Percentiles rank a stretch among this genome's conserved stretches.
These are phyloP conservation scores for Corythoichthys haematopterus DNA, from an alignment of 2,113 vertebrate species.

Conservation along the genomic window DNA sequence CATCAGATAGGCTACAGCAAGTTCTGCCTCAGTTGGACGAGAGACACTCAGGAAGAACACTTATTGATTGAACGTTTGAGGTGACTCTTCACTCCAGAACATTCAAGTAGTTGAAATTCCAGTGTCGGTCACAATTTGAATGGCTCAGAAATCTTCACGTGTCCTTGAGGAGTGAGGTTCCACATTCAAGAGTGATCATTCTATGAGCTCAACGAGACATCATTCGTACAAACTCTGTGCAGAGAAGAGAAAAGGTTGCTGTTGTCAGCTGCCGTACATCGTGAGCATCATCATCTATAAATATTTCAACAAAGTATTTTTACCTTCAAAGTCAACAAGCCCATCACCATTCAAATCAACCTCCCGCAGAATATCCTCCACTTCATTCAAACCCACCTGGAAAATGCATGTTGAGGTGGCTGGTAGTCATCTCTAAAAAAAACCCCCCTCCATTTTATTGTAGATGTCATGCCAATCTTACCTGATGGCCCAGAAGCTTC, in stretches of 20 bases:
- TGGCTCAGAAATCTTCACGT: conserved; percentile 58
- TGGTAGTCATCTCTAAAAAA: not conserved
- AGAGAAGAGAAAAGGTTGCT: conserved; percentile 14
- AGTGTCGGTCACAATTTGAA: conserved; percentile 52
- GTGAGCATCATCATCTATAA: not conserved
- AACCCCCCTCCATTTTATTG: not conserved
- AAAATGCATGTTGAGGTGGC: conserved; percentile 4
- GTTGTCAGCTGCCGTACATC: not conserved
- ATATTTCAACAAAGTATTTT: conserved; percentile 23
- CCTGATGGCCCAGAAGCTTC: conserved; percentile 88
- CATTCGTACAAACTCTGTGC: conserved; percentile 92
- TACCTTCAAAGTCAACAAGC: conserved; percentile 96
- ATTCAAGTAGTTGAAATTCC: conserved; percentile 54
- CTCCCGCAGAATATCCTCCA: conserved; percentile 93
- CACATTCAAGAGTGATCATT: conserved; percentile 48
- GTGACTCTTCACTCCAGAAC: conserved; percentile 44
- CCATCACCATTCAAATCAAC: conserved; percentile 96
- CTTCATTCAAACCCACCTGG: conserved; percentile 88
- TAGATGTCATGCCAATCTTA: conserved; percentile 17
- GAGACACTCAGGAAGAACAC: conserved; percentile 64
- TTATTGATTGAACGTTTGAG: conserved; percentile 54
- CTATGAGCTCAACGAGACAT: conserved; percentile 84
- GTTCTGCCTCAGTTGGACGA: conserved; percentile 49
- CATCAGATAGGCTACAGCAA: conserved; percentile 64
- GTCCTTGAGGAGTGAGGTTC: conserved; percentile 39